Percentiles rank a stretch among this genome's conserved stretches.
Conservation (phyloP, 2,888 invertebrate genomes). For the Kuschelorhynchus macadamiae region DNA sequence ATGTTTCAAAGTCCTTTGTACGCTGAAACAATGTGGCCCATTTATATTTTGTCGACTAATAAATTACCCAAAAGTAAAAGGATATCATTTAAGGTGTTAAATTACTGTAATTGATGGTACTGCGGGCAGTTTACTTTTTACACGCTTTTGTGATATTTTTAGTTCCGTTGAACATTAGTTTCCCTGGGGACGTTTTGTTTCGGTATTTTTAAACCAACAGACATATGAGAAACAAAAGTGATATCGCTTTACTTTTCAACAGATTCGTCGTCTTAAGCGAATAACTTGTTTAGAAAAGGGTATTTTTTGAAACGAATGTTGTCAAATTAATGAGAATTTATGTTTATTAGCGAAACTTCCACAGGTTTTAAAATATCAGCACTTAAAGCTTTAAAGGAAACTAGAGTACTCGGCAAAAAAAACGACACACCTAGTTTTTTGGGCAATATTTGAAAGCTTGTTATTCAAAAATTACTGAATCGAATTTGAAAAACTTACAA, state of each 20-base stretch:
- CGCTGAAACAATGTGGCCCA: slow-evolving; percentile 49
- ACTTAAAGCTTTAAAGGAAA: not conserved
- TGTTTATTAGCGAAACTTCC: no score
- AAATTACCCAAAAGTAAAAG: slow-evolving; percentile 59
- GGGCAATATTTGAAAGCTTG: no score
- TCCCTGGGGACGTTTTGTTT: slow-evolving; percentile 58
- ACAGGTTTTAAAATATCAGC: no score
- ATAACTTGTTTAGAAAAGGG: slow-evolving; percentile 3
- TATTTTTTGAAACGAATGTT: no score
- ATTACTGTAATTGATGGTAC: slow-evolving; percentile 63
- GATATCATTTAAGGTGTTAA: slow-evolving; percentile 61
- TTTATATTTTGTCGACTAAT: slow-evolving; percentile 61
- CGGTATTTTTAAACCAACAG: slow-evolving; percentile 57
- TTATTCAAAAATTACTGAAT: no score
- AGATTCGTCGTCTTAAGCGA: slow-evolving; percentile 14
- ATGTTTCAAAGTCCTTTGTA: slow-evolving; percentile 47
- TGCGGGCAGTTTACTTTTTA: slow-evolving; percentile 59
- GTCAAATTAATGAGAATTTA: no score
- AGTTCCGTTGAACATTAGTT: slow-evolving; percentile 54
- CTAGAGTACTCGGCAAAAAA: not conserved
- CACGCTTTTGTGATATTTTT: slow-evolving; percentile 58
- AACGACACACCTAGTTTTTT: not conserved
- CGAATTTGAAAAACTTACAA: no score
- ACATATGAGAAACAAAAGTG: slow-evolving; percentile 55
- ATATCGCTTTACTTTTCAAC: slow-evolving; percentile 58